Percentiles rank a stretch among this genome's conserved stretches.
phyloP scores from a whole-genome alignment of 2,113 vertebrate genomes.

The Hydrolagus affinis region DNA sequence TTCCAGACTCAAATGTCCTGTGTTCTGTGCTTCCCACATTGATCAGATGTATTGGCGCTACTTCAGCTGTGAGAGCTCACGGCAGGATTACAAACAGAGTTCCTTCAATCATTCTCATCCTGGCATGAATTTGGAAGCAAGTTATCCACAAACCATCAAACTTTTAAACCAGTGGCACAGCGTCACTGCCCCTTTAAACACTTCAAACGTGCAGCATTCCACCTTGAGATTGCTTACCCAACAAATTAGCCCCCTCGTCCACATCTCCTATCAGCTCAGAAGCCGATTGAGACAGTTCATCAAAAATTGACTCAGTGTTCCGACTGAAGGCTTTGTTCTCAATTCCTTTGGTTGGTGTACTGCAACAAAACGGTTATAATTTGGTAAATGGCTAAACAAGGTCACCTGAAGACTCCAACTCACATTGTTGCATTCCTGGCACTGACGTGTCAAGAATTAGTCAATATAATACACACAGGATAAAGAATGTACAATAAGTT shows the following conservation, averaged over 20 bases:
- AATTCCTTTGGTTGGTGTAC: conserved; percentile 84
- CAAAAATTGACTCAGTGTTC: conserved; percentile 94
- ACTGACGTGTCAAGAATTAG: too few species aligned
- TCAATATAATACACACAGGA: too few species aligned
- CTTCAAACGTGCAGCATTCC: conserved; percentile 19
- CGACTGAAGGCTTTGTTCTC: conserved; percentile 89
- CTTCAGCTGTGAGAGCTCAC: too few species aligned
- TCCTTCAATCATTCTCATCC: too few species aligned
- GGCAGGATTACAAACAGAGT: too few species aligned
- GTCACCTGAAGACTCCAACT: too few species aligned
- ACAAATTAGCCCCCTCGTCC: conserved; percentile 90
- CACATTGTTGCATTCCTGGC: too few species aligned
- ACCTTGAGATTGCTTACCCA: conserved; percentile 64
- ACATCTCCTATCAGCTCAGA: conserved; percentile 89
- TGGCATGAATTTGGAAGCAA: background rate
- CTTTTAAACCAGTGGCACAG: background rate
- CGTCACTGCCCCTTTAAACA: conserved; percentile 35
- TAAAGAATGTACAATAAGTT: too few species aligned
- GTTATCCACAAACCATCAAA: background rate
- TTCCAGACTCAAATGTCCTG: too few species aligned
- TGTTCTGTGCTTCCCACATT: too few species aligned
- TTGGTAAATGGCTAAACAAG: background rate
- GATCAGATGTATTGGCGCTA: too few species aligned
- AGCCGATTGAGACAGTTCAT: conserved; percentile 90
- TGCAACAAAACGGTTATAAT: conserved; percentile 45